Percentiles rank a stretch among this genome's conserved stretches.
Conservation (phyloP, 2,888 invertebrate genomes). For the Cryptocephalus primarius region DNA sequence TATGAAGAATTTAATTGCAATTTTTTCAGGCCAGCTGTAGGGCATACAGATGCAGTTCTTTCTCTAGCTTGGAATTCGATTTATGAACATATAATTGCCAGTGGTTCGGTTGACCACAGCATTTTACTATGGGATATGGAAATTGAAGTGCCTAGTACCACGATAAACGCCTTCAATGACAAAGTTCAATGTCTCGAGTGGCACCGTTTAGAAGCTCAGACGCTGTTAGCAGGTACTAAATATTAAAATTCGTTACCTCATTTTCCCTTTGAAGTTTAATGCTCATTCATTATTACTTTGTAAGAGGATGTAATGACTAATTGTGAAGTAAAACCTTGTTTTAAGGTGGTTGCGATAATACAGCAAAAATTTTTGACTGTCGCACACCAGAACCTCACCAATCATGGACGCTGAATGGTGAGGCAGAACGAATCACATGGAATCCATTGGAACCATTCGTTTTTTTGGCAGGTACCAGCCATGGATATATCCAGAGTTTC, state of each 20-base stretch:
- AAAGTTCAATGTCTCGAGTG: slow-evolving; percentile 77
- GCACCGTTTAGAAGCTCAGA: slow-evolving; percentile 74
- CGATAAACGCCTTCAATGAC: slow-evolving; percentile 61
- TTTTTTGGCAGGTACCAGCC: slow-evolving; percentile 58
- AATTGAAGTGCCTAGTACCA: slow-evolving; percentile 62
- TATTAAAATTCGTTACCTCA: neutral
- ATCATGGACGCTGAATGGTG: slow-evolving; percentile 63
- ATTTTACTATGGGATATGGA: slow-evolving; percentile 89
- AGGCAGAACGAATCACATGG: slow-evolving; percentile 84
- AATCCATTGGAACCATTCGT: slow-evolving; percentile 66
- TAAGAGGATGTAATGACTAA: too few relatives aligned
- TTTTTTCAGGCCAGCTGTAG: slow-evolving; percentile 26
- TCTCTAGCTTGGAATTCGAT: slow-evolving; percentile 84
- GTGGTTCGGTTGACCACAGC: slow-evolving; percentile 84
- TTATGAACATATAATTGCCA: slow-evolving; percentile 75
- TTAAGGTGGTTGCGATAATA: slow-evolving; percentile 64
- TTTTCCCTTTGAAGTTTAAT: too few relatives aligned
- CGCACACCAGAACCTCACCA: slow-evolving; percentile 48
- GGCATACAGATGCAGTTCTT: slow-evolving; percentile 85
- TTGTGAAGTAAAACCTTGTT: slow-evolving; percentile 38
- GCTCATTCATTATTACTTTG: too few relatives aligned
- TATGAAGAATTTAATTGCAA: neutral
- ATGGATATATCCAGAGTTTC: slow-evolving; percentile 54
- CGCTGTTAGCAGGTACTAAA: slow-evolving; percentile 49
- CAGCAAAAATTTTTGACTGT: slow-evolving; percentile 60